These are phyloP conservation scores for Drosophila prosaltans DNA, from an alignment of 1,140 invertebrate species.

Conservation along the genomic window DNA sequence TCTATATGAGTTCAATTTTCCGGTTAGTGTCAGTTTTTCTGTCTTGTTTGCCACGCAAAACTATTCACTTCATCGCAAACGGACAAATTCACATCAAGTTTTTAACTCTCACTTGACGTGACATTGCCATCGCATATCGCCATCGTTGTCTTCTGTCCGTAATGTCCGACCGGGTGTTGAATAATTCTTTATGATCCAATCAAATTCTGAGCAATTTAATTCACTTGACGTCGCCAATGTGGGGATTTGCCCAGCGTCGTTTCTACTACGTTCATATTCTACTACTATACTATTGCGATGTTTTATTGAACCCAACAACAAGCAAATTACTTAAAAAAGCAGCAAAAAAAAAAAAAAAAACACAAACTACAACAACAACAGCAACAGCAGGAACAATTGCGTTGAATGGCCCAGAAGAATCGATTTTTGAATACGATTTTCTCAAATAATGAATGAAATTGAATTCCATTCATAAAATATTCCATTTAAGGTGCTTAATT, in stretches of 20 bases:
- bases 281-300: slow-evolving; percentile 37
- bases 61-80: slow-evolving; percentile 39
- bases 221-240: slow-evolving; percentile 63
- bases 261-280: slow-evolving; percentile 33
- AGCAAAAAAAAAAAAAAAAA: neutral
- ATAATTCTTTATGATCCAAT: slow-evolving; percentile 82
- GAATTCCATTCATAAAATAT: slow-evolving; percentile 5
- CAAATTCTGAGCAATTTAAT: slow-evolving; percentile 77
- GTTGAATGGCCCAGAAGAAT: slow-evolving; percentile 13
- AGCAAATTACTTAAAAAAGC: slow-evolving; percentile 1
- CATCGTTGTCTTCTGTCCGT: too few species aligned
- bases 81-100: slow-evolving; percentile 16
- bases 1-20: slow-evolving; percentile 17
- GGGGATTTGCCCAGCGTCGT: slow-evolving; percentile 48
- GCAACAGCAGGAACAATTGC: slow-evolving; percentile 2
- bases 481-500: neutral
- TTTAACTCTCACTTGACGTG: slow-evolving; percentile 56
- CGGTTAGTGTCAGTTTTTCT: neutral
- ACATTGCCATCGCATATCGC: slow-evolving; percentile 44
- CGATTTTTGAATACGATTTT: neutral
- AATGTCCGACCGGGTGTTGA: slow-evolving; percentile 55
- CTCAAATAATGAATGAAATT: slow-evolving; percentile 21
- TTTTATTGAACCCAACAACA: slow-evolving; percentile 71
- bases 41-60: slow-evolving; percentile 53
- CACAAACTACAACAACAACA: slow-evolving; percentile 3